Conservation (phyloP, 2,888 invertebrate genomes). For the Scaptomyza cyrtandrae region DNA sequence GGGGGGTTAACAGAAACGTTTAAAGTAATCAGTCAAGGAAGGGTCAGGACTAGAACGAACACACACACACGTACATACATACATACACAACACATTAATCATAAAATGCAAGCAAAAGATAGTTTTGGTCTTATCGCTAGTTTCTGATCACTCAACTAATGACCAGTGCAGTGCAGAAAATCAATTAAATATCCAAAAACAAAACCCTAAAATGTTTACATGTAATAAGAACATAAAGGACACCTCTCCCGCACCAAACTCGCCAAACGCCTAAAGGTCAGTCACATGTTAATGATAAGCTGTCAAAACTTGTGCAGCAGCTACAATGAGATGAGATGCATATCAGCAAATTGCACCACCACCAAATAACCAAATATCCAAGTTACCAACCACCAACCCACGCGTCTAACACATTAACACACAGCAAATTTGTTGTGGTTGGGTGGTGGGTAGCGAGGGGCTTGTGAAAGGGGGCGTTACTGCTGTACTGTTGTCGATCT, state of each 20-base stretch:
- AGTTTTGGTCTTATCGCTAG: constrained; percentile 40
- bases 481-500: constrained; percentile 56
- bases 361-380: background rate
- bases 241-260: constrained; percentile 13
- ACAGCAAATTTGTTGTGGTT: background rate
- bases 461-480: background rate
- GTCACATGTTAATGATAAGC: constrained; percentile 60
- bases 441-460: constrained; percentile 4
- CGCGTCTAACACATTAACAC: constrained; percentile 70
- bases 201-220: constrained; percentile 45
- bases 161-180: constrained; percentile 60
- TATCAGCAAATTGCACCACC: constrained; percentile 48
- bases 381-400: constrained; percentile 44
- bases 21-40: constrained; percentile 17
- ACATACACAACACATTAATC: constrained; percentile 34
- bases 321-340: constrained; percentile 41
- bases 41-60: background rate
- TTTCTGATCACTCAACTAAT: constrained; percentile 47
- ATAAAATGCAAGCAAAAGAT: constrained; percentile 20
- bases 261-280: constrained; percentile 26
- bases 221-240: constrained; percentile 35
- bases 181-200: constrained; percentile 62
- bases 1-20: background rate
- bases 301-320: constrained; percentile 52
- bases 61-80: background rate